These are phyloP conservation scores for Blastobasis adustella DNA, from an alignment of 2,888 invertebrate species.

Conservation along the genomic window DNA sequence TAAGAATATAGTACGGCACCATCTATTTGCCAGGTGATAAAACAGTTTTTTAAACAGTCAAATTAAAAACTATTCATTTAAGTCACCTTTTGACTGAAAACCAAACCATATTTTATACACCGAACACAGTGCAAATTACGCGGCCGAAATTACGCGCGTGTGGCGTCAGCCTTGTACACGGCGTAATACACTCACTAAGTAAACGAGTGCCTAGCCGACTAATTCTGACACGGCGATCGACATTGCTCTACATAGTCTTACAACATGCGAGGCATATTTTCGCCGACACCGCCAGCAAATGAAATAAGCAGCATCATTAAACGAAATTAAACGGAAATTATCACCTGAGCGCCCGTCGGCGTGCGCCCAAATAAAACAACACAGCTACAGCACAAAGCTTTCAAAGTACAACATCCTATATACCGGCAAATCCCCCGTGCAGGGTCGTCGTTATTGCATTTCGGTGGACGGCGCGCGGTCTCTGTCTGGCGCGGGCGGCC, in stretches of 20 bases:
- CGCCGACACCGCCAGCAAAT: constrained; percentile 16
- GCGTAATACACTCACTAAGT: too few species aligned
- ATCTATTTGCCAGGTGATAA: too few species aligned
- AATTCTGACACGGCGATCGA: too few species aligned
- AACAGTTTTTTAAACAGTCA: too few species aligned
- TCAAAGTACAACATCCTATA: constrained; percentile 38
- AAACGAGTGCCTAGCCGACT: too few species aligned
- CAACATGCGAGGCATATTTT: constrained; percentile 9
- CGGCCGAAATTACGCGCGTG: too few species aligned
- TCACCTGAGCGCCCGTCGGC: constrained; percentile 37
- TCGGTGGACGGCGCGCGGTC: constrained; percentile 34
- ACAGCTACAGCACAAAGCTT: constrained; percentile 31
- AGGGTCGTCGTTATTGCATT: constrained; percentile 60
- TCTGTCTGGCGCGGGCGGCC: constrained; percentile 26
- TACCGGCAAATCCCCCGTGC: constrained; percentile 50
- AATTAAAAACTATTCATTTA: too few species aligned
- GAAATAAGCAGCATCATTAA: constrained; percentile 35
- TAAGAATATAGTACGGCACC: too few species aligned
- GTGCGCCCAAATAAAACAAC: constrained; percentile 48
- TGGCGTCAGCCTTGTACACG: too few species aligned
- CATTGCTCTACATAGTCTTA: not conserved
- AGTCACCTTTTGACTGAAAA: too few species aligned
- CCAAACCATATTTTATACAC: too few species aligned
- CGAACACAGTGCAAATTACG: too few species aligned
- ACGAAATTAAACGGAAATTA: constrained; percentile 53